These are phyloP conservation scores for Neolamprologus kungweensis DNA, from an alignment of 2,113 vertebrate species.

Conservation along the genomic window DNA sequence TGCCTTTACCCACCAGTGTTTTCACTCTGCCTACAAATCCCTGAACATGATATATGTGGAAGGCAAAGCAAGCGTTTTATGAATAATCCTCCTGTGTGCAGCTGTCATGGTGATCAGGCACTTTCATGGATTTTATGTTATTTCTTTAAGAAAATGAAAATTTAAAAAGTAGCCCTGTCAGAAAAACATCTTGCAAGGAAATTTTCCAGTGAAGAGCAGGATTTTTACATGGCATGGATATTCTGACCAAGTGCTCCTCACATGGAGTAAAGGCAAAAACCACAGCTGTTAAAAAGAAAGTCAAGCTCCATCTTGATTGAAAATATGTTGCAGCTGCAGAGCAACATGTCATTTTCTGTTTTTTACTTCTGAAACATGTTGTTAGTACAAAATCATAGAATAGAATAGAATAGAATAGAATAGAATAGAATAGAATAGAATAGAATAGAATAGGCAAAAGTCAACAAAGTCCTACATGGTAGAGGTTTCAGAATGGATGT, in stretches of 20 bases:
- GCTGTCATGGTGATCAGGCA: conserved; percentile 40
- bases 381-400: not conserved
- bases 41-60: conserved; percentile 32
- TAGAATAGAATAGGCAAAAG: not conserved
- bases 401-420: not conserved
- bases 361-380: not conserved
- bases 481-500: not conserved
- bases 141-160: not conserved
- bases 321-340: not conserved
- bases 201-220: not conserved
- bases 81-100: conserved; percentile 66
- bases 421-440: not conserved
- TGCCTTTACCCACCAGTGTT: conserved; percentile 4
- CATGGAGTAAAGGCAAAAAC: not conserved
- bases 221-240: not conserved
- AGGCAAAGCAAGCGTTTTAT: conserved; percentile 36
- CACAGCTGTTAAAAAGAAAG: not conserved
- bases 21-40: conserved; percentile 38
- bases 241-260: not conserved
- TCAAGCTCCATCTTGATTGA: not conserved
- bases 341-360: not conserved
- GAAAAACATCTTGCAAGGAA: not conserved
- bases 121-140: conserved; percentile 11
- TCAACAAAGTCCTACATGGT: not conserved
- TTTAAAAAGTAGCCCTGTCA: not conserved